A percentile compares a stretch with the other conserved stretches of the same genome.
These are phyloP conservation scores for Eulithis prunata DNA, from an alignment of 2,888 invertebrate species.

Conservation along the genomic window DNA sequence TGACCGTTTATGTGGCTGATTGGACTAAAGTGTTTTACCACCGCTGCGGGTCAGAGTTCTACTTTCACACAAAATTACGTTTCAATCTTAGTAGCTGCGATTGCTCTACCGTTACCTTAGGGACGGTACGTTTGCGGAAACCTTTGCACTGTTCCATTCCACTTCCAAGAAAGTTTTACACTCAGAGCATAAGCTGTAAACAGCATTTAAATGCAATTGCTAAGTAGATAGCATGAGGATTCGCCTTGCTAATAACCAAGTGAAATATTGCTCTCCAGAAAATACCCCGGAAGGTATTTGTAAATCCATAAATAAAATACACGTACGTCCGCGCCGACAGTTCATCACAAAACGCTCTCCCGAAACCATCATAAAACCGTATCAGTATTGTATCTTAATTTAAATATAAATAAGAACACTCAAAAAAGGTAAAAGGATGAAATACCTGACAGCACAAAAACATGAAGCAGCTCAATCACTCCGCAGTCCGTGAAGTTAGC, in stretches of 20 bases:
- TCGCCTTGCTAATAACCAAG: constrained; percentile 2
- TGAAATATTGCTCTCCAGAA: background rate
- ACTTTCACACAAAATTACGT: constrained; percentile 67
- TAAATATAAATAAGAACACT: constrained; percentile 60
- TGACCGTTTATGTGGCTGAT: constrained; percentile 40
- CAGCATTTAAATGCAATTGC: constrained; percentile 14
- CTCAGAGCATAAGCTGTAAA: constrained; percentile 21
- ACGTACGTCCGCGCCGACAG: constrained; percentile 20
- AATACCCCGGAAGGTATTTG: constrained; percentile 16
- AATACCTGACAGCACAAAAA: constrained; percentile 60
- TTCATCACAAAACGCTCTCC: constrained; percentile 29
- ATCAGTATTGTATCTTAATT: constrained; percentile 55
- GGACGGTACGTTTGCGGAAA: constrained; percentile 45
- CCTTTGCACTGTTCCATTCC: constrained; percentile 33
- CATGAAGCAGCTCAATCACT: constrained; percentile 69
- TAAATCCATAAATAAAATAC: constrained; percentile 22
- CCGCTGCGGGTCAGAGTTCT: constrained; percentile 57
- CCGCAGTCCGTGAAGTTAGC: constrained; percentile 63
- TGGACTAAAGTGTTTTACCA: constrained; percentile 51
- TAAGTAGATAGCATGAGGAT: constrained; percentile 13
- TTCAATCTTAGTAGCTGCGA: constrained; percentile 59
- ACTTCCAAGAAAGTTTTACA: constrained; percentile 29
- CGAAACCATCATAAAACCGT: constrained; percentile 42
- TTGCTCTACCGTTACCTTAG: constrained; percentile 46
- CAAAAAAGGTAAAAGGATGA: constrained; percentile 56